These are phyloP conservation scores for Xylocopa sonorina DNA, from an alignment of 1,140 invertebrate genomes.

Conservation along the genomic window DNA sequence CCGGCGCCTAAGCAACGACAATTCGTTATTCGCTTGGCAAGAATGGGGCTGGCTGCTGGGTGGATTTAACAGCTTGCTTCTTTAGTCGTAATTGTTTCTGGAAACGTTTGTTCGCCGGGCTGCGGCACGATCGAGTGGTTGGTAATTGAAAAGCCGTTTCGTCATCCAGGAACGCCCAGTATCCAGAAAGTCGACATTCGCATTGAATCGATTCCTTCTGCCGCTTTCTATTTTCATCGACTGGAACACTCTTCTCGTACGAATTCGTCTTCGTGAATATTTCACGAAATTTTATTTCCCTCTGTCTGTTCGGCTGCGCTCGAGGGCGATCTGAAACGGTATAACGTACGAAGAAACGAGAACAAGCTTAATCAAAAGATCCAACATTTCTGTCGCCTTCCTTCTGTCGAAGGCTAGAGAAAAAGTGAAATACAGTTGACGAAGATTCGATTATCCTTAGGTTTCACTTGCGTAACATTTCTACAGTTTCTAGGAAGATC, in stretches of 20 bases:
- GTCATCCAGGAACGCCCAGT: not conserved
- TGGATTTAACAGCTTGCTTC: not conserved
- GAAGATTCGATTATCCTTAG: not conserved
- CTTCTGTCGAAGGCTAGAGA: not conserved
- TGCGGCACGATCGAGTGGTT: not conserved
- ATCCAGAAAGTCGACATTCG: not conserved
- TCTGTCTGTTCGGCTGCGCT: no score
- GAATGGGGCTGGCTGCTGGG: not conserved
- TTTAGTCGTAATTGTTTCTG: slow-evolving; percentile 7
- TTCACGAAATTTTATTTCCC: not conserved
- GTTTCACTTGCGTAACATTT: not conserved
- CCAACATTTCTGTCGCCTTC: not conserved
- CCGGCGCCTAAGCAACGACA: not conserved
- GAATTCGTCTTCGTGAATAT: not conserved
- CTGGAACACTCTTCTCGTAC: not conserved
- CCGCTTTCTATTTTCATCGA: not conserved
- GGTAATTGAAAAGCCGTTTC: not conserved
- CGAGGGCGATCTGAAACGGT: not conserved
- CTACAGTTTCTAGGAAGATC: not conserved
- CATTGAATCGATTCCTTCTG: slow-evolving; percentile 3
- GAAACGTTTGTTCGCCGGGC: not conserved
- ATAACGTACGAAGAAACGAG: slow-evolving; percentile 1
- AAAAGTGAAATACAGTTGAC: no score
- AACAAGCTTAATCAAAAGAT: not conserved
- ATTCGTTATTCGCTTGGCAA: not conserved